Conservation (phyloP, 2,113 vertebrate genomes). For the Apaloderma vittatum region DNA sequence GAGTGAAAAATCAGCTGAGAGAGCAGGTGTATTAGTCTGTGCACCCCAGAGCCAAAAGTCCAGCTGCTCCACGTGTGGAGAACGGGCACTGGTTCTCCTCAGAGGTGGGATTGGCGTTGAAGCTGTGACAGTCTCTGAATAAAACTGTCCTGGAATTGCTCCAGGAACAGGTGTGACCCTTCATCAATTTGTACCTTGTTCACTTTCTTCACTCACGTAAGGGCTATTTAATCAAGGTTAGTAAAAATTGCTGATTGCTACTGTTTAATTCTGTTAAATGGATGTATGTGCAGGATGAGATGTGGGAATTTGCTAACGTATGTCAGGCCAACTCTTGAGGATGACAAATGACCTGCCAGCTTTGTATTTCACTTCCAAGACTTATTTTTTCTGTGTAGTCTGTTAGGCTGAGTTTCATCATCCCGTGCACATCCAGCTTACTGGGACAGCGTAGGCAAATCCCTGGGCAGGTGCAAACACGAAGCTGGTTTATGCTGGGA, state of each 20-base stretch:
- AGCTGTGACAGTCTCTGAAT: neutral
- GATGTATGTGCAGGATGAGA: neutral
- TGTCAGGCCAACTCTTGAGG: neutral
- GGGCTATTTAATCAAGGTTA: neutral
- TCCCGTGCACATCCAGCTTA: neutral
- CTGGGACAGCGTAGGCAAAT: neutral
- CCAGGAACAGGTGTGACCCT: neutral
- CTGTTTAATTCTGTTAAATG: neutral
- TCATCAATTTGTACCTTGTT: neutral
- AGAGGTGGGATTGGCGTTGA: neutral
- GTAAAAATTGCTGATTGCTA: neutral
- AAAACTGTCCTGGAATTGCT: neutral
- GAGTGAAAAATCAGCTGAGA: neutral
- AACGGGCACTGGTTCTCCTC: neutral
- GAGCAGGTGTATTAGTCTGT: neutral
- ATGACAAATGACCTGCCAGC: neutral
- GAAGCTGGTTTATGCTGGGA: neutral
- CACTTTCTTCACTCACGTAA: neutral
- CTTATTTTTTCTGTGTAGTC: neutral
- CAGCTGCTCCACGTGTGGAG: fast-evolving
- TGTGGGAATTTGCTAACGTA: neutral
- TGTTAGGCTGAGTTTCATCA: neutral
- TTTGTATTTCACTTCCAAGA: neutral
- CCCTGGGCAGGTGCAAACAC: neutral
- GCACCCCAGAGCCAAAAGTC: neutral